phyloP scores from a whole-genome alignment of 37 sponge, comb jelly and placozoan species.

The Haliclona indistincta region DNA sequence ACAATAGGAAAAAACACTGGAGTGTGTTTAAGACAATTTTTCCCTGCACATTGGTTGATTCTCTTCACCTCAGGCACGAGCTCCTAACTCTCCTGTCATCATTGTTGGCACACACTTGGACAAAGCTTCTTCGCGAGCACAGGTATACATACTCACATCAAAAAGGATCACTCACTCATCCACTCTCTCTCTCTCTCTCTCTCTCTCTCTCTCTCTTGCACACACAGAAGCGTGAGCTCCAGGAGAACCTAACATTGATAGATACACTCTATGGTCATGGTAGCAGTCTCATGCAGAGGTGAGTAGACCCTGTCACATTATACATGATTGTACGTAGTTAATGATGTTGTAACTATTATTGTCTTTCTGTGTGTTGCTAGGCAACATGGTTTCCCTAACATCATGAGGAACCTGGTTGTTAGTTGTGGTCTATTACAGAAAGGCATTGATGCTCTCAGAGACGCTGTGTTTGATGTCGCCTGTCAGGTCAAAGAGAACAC shows the following conservation, averaged over 20 bases:
- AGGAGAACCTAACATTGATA: background rate
- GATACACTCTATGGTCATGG: background rate
- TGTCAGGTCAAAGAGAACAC: conserved; percentile 64
- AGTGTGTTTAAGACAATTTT: too few relatives aligned
- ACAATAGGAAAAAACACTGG: too few relatives aligned
- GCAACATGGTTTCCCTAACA: conserved; percentile 18
- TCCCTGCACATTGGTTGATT: too few relatives aligned
- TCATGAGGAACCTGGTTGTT: conserved; percentile 62
- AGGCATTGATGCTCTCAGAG: conserved; percentile 57
- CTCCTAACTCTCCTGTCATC: conserved; percentile 72
- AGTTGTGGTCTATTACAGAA: conserved; percentile 55
- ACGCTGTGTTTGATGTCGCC: conserved; percentile 72
- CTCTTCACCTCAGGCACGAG: conserved; percentile 57
- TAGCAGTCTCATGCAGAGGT: background rate
- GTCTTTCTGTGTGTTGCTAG: background rate
- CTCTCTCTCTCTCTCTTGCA: too few relatives aligned
- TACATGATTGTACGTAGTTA: background rate
- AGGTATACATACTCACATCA: too few relatives aligned
- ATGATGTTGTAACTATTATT: background rate
- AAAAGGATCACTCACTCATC: too few relatives aligned
- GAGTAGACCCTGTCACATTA: background rate
- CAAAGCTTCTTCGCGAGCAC: conserved; percentile 13
- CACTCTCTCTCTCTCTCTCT: too few relatives aligned
- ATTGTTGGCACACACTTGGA: conserved; percentile 80
- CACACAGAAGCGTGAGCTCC: background rate